Evolutionary conservation across 2,888 invertebrate genomes (phyloP).

Genomic region (Lepas anatifera): DNA sequence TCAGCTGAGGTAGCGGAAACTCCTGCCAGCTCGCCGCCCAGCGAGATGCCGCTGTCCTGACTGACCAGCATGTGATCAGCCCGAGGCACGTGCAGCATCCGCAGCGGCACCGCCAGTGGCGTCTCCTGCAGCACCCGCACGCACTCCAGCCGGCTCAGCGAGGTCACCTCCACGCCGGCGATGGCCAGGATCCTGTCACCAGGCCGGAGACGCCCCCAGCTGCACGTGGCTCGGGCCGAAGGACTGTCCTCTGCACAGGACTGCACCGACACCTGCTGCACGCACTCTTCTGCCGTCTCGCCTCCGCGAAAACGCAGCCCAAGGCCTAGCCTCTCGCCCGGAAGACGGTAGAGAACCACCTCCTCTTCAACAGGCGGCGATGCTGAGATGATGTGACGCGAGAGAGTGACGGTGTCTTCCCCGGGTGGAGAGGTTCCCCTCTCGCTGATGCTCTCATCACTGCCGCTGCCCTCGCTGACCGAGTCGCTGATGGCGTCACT

Average conservation of each 20-base stretch:
- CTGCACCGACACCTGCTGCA: conserved; percentile 70
- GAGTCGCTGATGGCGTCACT: neutral
- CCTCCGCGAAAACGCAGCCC: conserved; percentile 87
- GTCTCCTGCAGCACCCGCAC: conserved; percentile 73
- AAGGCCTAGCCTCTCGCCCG: conserved; percentile 80
- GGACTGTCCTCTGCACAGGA: conserved; percentile 80
- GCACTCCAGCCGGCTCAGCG: conserved; percentile 75
- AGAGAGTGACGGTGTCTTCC: neutral
- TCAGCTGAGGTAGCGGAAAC: too few relatives aligned
- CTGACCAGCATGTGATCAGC: neutral
- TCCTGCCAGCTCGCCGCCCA: conserved; percentile 30
- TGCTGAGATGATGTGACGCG: too few relatives aligned
- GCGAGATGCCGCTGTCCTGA: conserved; percentile 26
- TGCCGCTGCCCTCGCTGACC: neutral
- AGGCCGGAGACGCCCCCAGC: conserved; percentile 71
- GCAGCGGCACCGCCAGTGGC: conserved; percentile 62
- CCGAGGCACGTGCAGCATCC: conserved; percentile 45
- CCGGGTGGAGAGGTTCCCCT: neutral
- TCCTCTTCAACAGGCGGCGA: conserved; percentile 43
- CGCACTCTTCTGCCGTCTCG: conserved; percentile 63
- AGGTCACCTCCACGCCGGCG: conserved; percentile 61
- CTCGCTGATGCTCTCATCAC: neutral
- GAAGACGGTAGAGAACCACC: conserved; percentile 68
- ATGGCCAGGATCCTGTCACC: conserved; percentile 84
- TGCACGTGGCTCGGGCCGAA: conserved; percentile 64